Conservation (phyloP, 2,888 invertebrate species). For the Drosophila histrio region DNA sequence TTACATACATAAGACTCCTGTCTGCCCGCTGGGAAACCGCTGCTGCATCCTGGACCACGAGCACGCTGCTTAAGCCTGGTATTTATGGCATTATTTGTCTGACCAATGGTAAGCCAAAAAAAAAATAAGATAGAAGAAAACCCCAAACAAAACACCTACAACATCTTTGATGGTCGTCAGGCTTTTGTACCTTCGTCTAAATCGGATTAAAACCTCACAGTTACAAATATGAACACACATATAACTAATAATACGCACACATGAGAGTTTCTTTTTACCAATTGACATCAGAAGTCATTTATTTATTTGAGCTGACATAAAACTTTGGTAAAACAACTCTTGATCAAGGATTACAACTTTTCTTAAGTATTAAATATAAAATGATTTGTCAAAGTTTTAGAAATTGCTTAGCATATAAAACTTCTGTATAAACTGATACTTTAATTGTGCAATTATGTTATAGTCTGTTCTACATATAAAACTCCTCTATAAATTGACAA, state of each 20-base stretch:
- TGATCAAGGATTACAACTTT: background rate
- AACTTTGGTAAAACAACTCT: background rate
- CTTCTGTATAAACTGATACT: background rate
- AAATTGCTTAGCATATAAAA: background rate
- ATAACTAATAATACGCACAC: background rate
- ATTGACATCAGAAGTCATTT: background rate
- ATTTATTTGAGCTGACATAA: background rate
- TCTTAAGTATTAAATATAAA: background rate
- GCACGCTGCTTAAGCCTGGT: conserved; percentile 32
- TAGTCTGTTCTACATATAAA: no score
- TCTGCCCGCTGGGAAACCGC: conserved; percentile 2
- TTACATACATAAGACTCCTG: conserved; percentile 28
- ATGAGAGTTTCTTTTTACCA: background rate
- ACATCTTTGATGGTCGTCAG: conserved; percentile 18
- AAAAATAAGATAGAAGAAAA: background rate
- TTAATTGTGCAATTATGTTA: background rate
- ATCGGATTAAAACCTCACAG: conserved; percentile 42
- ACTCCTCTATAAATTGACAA: no score
- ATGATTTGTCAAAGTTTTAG: background rate
- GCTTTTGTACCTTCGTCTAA: conserved; percentile 18
- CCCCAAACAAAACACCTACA: conserved; percentile 9
- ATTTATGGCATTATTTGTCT: conserved; percentile 39
- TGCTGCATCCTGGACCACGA: conserved; percentile 7
- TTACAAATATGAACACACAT: conserved; percentile 1
- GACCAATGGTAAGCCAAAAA: background rate